phyloP scores from a whole-genome alignment of 2,797 vertebrate species.

The Oophaga sylvatica region DNA sequence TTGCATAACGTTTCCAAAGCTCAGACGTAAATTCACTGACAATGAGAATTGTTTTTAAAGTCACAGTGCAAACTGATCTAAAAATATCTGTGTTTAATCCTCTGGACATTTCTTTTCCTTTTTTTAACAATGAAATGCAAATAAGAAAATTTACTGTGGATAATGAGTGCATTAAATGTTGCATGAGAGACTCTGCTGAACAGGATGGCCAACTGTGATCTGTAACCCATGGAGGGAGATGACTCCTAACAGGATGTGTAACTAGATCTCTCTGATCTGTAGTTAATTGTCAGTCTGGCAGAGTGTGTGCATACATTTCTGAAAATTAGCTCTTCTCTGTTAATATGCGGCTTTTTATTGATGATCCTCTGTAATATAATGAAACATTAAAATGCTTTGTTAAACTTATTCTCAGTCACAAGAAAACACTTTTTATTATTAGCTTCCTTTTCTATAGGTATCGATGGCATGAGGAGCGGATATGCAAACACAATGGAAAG shows the following conservation, averaged over 20 bases:
- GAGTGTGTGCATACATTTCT: conserved; percentile 59
- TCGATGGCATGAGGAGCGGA: background rate
- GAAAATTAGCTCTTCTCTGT: conserved; percentile 58
- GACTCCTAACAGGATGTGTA: conserved; percentile 54
- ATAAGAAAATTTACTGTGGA: conserved; percentile 63
- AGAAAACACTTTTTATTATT: background rate
- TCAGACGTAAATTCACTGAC: conserved; percentile 7
- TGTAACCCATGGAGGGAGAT: conserved; percentile 52
- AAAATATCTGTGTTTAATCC: conserved; percentile 42
- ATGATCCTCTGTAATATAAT: background rate
- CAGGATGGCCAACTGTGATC: conserved; percentile 60
- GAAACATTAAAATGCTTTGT: background rate
- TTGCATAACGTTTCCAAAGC: background rate
- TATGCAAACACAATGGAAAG: conserved; percentile 5
- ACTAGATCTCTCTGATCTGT: conserved; percentile 61
- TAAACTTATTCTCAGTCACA: background rate
- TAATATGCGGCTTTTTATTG: background rate
- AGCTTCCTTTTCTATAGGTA: background rate
- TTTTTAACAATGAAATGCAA: conserved; percentile 57
- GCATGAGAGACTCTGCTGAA: conserved; percentile 37
- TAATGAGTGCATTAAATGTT: conserved; percentile 51
- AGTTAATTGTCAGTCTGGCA: conserved; percentile 64
- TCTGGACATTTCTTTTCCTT: conserved; percentile 18
- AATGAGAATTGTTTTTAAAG: conserved; percentile 17
- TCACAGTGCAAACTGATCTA: conserved; percentile 19